Percentiles rank a stretch among this genome's conserved stretches.
Evolutionary conservation across 2,113 vertebrate genomes (phyloP).

Genomic region (Nothoprocta perdicaria): DNA sequence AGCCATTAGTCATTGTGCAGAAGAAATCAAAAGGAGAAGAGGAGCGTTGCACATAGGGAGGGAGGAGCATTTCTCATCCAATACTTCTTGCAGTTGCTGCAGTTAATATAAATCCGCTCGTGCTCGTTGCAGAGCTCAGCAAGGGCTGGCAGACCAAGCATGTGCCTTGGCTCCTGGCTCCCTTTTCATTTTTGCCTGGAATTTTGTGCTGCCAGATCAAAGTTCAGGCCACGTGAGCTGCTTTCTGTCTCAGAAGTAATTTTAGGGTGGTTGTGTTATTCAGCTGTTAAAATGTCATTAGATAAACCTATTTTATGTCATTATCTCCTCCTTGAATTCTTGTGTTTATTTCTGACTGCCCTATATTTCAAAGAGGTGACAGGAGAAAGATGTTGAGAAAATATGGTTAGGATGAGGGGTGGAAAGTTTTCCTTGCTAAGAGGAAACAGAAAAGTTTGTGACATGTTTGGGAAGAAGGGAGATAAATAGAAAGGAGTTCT

Average conservation of each 20-base stretch:
- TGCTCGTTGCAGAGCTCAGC: rapidly evolving
- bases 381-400: constrained; percentile 10
- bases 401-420: not conserved
- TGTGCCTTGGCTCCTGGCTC: not conserved
- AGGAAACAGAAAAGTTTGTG: constrained; percentile 19
- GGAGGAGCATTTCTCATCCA: not conserved
- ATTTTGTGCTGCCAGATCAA: not conserved
- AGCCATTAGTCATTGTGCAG: not conserved
- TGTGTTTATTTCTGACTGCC: constrained; percentile 11
- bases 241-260: not conserved
- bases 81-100: not conserved
- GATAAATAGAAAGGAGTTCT: not conserved
- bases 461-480: not conserved
- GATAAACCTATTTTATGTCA: not conserved
- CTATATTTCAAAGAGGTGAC: not conserved
- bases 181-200: rapidly evolving
- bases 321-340: not conserved
- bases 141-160: not conserved
- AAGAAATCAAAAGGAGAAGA: not conserved
- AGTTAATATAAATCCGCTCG: rapidly evolving
- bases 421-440: not conserved
- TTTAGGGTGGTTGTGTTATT: not conserved
- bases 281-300: not conserved
- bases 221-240: not conserved
- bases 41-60: not conserved